Percentiles rank a stretch among this genome's conserved stretches.
phyloP scores from a whole-genome alignment of 2,797 vertebrate genomes.

The Gymnocypris eckloni region DNA sequence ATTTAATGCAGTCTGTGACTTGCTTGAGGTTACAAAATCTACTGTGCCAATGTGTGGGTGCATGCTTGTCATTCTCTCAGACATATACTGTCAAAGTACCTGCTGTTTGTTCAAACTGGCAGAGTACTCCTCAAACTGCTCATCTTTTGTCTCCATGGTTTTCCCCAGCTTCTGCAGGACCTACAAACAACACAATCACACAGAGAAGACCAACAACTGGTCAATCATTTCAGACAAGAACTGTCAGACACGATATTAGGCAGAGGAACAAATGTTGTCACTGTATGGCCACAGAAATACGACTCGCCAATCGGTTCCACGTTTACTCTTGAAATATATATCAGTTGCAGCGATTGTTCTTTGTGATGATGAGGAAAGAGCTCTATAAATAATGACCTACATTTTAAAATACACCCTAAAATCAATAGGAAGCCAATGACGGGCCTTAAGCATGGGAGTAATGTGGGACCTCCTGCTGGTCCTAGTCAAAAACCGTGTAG shows the following conservation, averaged over 20 bases:
- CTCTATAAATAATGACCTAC: background rate
- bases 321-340: constrained; percentile 5
- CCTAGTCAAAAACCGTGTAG: background rate
- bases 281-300: background rate
- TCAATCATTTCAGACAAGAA: background rate
- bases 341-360: background rate
- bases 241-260: background rate
- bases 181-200: constrained; percentile 67
- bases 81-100: constrained; percentile 72
- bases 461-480: background rate
- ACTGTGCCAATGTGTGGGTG: background rate
- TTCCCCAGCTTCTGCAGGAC: constrained; percentile 95
- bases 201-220: background rate
- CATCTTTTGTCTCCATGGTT: constrained; percentile 93
- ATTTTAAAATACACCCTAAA: background rate
- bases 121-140: constrained; percentile 89
- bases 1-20: background rate
- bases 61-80: background rate
- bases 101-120: constrained; percentile 90
- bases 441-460: background rate
- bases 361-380: background rate
- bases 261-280: background rate
- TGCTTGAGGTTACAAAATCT: background rate
- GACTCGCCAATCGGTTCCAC: background rate
- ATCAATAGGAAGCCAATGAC: background rate